Base-by-base conservation (phyloP, 2,113 vertebrate genomes). In the Centrocercus urophasianus region DNA sequence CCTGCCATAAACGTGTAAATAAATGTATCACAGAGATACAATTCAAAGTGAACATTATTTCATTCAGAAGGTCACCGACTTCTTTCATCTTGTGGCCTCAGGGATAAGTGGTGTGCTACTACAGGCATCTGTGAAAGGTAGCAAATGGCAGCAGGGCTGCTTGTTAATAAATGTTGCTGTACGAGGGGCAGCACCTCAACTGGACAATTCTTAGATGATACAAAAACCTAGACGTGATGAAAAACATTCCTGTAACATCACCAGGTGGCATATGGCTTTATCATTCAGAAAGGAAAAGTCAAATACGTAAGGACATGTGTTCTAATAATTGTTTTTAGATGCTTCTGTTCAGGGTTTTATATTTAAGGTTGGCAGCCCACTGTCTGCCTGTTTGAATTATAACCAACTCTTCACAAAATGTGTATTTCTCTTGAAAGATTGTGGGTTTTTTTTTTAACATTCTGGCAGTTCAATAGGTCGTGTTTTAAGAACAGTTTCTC, bases 1-100 rank as follows among this genome's bases (percentile, higher is more conserved):
- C 34, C 19, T 63, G 2, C 32, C 64, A 1, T 1, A 7, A 36
- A 28, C 16, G 27, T 66, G 21, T 66, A 24, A 67, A 1, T 1
- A 7, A 36, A 28, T 18, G 30, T 66, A 24, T 66, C 12, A 27
- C 54, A 57, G 24, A 56, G 15, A 7, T 71, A 25, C 40, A 38
- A 21, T 36, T 21, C 22, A 66, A 71, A 57, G 22, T 71, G 45
- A 69, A 38, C 86, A 84, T 79, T 48, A 21, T 20, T 94, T 89
- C 10, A 3, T 48, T 85, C 45, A 38, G 34, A 69, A 32, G 15
- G 18, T 74, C 4, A 1, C 63, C 25, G 67, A 50, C 74, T 83
- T 80, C 42, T 77, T 81, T 90, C 57, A 64, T 21, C 42, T 74
- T 74, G 14, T 6, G 43, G 57, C n/a, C 24, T 83, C n/a, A 56